Percentiles rank a stretch among this genome's conserved stretches.
These are phyloP conservation scores for Taenioides sp. DNA, from an alignment of 2,797 vertebrate species.

Conservation along the genomic window DNA sequence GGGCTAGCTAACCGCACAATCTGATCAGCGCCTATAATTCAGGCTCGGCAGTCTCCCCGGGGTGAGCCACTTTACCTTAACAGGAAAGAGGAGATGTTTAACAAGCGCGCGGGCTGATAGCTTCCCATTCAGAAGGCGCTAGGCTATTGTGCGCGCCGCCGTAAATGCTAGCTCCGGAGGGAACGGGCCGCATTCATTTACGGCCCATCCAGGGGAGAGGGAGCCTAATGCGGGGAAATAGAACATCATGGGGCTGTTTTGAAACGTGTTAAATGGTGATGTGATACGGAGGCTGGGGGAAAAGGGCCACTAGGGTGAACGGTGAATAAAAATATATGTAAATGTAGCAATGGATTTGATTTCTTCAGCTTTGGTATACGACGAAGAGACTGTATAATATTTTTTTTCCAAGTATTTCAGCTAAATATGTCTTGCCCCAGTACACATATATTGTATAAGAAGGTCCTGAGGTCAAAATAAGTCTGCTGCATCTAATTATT, in stretches of 20 bases:
- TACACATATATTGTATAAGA: no score
- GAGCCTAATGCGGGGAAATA: slow-evolving; percentile 61
- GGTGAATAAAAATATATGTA: not conserved
- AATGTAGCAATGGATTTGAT: not conserved
- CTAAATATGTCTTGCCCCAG: no score
- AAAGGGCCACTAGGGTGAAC: not conserved
- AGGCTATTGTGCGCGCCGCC: slow-evolving; percentile 54
- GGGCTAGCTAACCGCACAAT: slow-evolving; percentile 69
- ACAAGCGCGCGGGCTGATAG: slow-evolving; percentile 67
- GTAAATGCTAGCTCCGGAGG: slow-evolving; percentile 56
- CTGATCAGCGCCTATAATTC: slow-evolving; percentile 81
- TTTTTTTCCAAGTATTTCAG: no score
- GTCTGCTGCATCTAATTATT: no score
- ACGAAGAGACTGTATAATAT: no score
- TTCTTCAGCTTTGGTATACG: not conserved
- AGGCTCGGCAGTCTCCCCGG: slow-evolving; percentile 72
- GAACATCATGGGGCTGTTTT: slow-evolving; percentile 14
- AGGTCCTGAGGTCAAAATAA: no score
- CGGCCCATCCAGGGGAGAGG: slow-evolving; percentile 43
- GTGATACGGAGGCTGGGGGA: not conserved
- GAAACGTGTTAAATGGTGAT: slow-evolving; percentile 15
- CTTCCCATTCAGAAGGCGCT: slow-evolving; percentile 55
- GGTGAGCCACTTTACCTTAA: slow-evolving; percentile 77
- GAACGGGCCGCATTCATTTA: slow-evolving; percentile 56
- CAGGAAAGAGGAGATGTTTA: slow-evolving; percentile 75